Conservation (phyloP, 30 jellyfish, hydroid and myxozoan species). For the Haliclystus octoradiatus region DNA sequence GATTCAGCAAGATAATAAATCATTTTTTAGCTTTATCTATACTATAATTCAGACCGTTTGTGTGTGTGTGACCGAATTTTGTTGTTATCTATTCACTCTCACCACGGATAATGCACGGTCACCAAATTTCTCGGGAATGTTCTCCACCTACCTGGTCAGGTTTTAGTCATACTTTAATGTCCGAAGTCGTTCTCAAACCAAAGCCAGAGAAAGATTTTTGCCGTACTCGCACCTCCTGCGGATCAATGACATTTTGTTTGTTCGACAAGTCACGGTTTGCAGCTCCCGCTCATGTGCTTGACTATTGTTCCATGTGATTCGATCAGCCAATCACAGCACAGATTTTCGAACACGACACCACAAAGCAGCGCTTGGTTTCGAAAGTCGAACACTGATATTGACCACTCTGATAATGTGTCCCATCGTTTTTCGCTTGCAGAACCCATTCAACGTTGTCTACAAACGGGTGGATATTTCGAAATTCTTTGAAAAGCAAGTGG, state of each 20-base stretch:
- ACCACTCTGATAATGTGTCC: background rate
- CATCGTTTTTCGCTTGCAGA: conserved; percentile 1
- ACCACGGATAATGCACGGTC: conserved; percentile 1
- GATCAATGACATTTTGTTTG: background rate
- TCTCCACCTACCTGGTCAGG: background rate
- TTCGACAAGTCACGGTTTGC: conserved; percentile 1
- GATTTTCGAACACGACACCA: background rate
- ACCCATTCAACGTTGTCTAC: background rate
- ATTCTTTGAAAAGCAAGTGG: background rate
- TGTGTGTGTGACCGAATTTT: background rate
- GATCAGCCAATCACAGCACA: background rate
- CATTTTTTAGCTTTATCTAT: background rate
- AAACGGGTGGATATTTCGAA: background rate
- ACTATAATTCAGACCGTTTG: background rate
- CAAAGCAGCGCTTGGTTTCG: conserved; percentile 2
- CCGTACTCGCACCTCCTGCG: conserved; percentile 1
- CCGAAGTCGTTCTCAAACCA: background rate
- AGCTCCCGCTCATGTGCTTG: conserved; percentile 1
- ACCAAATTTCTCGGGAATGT: background rate
- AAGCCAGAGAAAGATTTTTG: background rate
- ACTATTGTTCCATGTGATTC: background rate
- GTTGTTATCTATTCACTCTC: background rate
- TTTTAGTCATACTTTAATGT: background rate
- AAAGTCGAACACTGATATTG: background rate
- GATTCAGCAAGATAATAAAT: too few relatives aligned